Evolutionary conservation across 2,113 vertebrate genomes (phyloP), one percentile per base, ranked within the genome.

Genomic region (Sapajus apella): DNA sequence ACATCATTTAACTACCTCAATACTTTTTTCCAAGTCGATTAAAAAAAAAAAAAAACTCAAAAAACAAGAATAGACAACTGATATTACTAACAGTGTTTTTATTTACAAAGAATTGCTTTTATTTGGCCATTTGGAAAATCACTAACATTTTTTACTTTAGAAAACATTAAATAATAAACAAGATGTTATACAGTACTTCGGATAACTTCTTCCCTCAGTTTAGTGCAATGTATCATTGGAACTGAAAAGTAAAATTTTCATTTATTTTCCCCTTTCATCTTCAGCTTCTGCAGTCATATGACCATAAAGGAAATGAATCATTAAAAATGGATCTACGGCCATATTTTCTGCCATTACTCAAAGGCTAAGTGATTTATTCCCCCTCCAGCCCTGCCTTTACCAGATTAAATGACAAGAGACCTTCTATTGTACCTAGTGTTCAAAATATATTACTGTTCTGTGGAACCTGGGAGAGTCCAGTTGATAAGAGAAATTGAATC

Each of bases 81-180:
- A 11, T 8, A 6, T 86, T 88, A 92, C 79, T 70, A 84, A 43
- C 43, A 14, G 47, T 88, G 85, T 56, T 82, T 97, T 81, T 95
- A 81, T 93, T 97, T 97, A 97, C 84, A 94, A 96, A 94, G 64
- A 97, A 92, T 97, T 80, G 81, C 37, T 77, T 96, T 97, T 75
- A 92, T 94, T 97, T 97, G 79, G 0, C 58, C 80, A 75, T 72
- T 68, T 82, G 9, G 45, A 73, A 95, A 97, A 96, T 61, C 35
- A 73, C 72, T 61, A 93, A 96, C 73, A 68, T 45, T 12, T 90
- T 86, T 92, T 96, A 97, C 90, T 94, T 97, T 97, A 98, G 66
- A 97, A 96, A 97, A 98, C 70, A 97, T 96, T 94, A 80, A 97
- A 87, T 97, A 97, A 90, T 90, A 96, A 97, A 76, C 85, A 97